These are phyloP conservation scores for Tanypteryx hageni DNA, from an alignment of 2,888 invertebrate species.

Conservation along the genomic window DNA sequence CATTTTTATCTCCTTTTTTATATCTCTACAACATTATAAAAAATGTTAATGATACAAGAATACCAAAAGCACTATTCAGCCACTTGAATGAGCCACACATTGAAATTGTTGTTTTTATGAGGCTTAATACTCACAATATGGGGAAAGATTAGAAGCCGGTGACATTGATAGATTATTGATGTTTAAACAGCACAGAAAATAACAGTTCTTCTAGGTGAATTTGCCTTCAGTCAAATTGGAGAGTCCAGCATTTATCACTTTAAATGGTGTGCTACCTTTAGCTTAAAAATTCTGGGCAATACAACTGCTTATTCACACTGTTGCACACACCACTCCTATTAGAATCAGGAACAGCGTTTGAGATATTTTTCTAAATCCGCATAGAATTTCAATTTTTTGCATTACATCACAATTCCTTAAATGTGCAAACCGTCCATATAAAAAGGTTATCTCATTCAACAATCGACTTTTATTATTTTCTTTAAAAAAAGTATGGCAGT, in stretches of 20 bases:
- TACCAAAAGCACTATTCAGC: conserved; percentile 62
- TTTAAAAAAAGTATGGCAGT: conserved; percentile 43
- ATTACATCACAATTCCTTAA: conserved; percentile 7
- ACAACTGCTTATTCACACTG: conserved; percentile 3
- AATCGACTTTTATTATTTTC: conserved; percentile 10
- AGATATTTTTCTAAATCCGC: background rate
- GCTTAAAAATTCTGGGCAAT: conserved; percentile 2
- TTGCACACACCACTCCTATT: conserved; percentile 50
- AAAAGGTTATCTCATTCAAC: background rate
- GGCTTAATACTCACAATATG: background rate
- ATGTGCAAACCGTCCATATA: background rate
- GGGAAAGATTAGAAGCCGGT: conserved; percentile 37
- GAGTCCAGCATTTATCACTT: conserved; percentile 41
- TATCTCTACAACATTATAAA: conserved; percentile 29
- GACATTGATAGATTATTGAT: conserved; percentile 42
- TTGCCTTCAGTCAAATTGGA: conserved; percentile 6
- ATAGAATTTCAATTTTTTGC: conserved; percentile 18
- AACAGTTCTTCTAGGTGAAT: conserved; percentile 39
- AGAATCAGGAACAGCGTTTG: conserved; percentile 49
- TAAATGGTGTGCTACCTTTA: conserved; percentile 28
- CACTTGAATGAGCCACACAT: conserved; percentile 46
- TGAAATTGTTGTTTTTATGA: conserved; percentile 8
- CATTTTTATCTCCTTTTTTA: conserved; percentile 7
- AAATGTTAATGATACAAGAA: conserved; percentile 49
- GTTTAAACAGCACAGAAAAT: conserved; percentile 42